Evolutionary conservation across 2,888 invertebrate genomes (phyloP).

Genomic region (Lymantria monacha): DNA sequence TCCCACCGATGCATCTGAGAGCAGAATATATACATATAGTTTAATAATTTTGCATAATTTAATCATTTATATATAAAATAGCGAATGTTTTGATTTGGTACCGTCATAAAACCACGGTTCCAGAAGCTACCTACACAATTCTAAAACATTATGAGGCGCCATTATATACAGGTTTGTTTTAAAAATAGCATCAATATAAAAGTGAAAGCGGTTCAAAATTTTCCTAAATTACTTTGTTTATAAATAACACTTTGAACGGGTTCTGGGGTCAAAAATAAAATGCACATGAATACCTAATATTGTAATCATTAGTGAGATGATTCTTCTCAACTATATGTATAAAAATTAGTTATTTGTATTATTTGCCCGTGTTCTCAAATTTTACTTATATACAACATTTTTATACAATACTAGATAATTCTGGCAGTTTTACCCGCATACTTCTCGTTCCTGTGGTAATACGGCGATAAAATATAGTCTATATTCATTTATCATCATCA

Average conservation of each 20-base stretch:
- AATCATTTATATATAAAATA: constrained; percentile 7
- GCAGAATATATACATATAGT: constrained; percentile 7
- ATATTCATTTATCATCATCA: no score
- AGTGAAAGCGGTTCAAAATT: constrained; percentile 10
- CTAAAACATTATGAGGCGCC: not conserved
- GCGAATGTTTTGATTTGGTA: not conserved
- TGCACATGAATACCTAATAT: no score
- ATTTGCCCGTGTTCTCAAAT: no score
- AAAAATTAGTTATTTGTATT: no score
- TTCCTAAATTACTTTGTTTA: constrained; percentile 16
- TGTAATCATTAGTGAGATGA: no score
- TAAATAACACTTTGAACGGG: not conserved
- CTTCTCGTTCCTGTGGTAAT: no score
- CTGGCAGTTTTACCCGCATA: no score
- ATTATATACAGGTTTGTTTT: not conserved
- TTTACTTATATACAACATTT: no score
- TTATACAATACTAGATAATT: no score
- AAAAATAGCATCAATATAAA: constrained; percentile 5
- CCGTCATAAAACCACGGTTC: not conserved
- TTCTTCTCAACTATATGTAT: no score
- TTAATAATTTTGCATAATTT: constrained; percentile 16
- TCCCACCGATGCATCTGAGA: not conserved
- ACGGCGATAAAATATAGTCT: no score
- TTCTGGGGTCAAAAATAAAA: no score
- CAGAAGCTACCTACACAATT: not conserved